Evolutionary conservation across 2,888 invertebrate genomes (phyloP), one percentile per base, ranked within the genome.

Genomic region (Oligia strigilis): DNA sequence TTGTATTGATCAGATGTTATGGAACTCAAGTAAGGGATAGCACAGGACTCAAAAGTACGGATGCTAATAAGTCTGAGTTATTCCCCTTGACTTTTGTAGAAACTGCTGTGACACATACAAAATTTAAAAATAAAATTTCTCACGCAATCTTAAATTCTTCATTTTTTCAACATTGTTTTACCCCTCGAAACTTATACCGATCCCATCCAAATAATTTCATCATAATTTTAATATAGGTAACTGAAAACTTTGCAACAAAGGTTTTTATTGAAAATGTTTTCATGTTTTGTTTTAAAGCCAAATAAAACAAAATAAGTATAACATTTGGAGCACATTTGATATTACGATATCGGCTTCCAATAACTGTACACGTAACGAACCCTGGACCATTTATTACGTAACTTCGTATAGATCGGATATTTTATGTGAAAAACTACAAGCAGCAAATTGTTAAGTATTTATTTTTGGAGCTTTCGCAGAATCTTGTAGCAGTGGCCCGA

Each of bases 401-500:
- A 70, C 40, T 58, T 64, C n/a, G 6, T 43, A 40, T 64, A 60
- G 64, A 80, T 67, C 9, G 58, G 52, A 43, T 49, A 72, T 77
- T 78, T 81, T 77, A 60, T 74, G 36, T 80, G 52, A 46, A 72
- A 75, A 78, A 29, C 72, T 72, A 71, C 72, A 36, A 80, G 80
- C 80, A 83, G 82, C 72, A 87, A 82, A 86, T 85, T 85, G 73
- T 82, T 78, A 78, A 87, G 88, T 90, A 88, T 90, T 91, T 92
- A 90, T 90, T 89, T 89, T 88, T 82, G 81, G 85, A 88, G 83
- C 83, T 86, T 89, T 87, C 87, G 83, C 84, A 77, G 88, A 90
- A 86, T 90, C 87, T 88, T 82, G 82, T 86, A 84, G 85, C 88
- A 87, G 88, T 78, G 87, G 87, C 81, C 90, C 87, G 86, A 83